Evolutionary conservation across 2,113 vertebrate genomes (phyloP).

Genomic region (Trochalopteron elliotii): DNA sequence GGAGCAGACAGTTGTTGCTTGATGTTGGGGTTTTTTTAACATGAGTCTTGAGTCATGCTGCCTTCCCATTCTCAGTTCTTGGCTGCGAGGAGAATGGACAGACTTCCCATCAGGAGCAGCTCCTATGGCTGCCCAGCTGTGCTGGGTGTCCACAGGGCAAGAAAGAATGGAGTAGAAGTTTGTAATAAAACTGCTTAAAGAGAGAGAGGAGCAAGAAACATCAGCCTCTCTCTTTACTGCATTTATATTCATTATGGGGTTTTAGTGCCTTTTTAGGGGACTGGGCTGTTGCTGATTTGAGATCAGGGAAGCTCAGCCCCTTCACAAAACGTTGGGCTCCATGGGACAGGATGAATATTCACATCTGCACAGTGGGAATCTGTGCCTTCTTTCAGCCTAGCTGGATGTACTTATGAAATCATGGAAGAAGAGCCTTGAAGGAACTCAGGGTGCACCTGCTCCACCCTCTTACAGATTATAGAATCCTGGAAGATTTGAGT

Average conservation of each 20-base stretch:
- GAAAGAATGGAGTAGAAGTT: neutral
- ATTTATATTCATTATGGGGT: neutral
- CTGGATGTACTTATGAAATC: neutral
- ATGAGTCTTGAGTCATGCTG: neutral
- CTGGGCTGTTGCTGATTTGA: neutral
- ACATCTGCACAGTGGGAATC: neutral
- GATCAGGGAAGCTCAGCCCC: neutral
- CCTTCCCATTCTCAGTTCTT: neutral
- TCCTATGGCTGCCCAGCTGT: neutral
- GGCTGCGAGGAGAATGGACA: neutral
- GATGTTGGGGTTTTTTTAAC: fast-evolving
- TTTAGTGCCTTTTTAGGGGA: neutral
- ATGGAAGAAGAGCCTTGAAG: neutral
- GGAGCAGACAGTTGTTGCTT: neutral
- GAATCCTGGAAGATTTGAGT: neutral
- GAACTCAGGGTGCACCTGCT: neutral
- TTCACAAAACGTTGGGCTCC: neutral
- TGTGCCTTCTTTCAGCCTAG: neutral
- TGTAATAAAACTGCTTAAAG: neutral
- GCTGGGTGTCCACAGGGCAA: fast-evolving
- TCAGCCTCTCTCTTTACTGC: neutral
- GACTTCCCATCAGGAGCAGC: neutral
- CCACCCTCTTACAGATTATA: neutral
- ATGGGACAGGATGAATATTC: neutral
- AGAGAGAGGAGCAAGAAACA: neutral